A percentile compares a stretch with the other conserved stretches of the same genome.
phyloP scores from a whole-genome alignment of 1,140 invertebrate species.

The Drosophila santomea region DNA sequence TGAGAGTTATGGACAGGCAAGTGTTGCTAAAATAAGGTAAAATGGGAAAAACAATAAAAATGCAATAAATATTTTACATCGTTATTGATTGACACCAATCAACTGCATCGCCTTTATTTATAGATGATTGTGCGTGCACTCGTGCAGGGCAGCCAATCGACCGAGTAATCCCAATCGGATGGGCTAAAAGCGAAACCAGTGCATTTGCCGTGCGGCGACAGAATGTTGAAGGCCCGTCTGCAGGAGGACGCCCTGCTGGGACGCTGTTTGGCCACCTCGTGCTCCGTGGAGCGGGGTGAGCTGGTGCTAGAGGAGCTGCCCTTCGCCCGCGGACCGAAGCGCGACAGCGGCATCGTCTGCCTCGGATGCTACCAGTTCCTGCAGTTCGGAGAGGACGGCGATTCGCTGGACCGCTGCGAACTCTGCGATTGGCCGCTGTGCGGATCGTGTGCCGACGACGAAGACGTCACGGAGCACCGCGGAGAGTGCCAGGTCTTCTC shows the following conservation, averaged over 20 bases:
- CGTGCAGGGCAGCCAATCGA: constrained; percentile 1
- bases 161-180: background rate
- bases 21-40: no score
- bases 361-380: constrained; percentile 89
- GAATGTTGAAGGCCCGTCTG: constrained; percentile 75
- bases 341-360: constrained; percentile 88
- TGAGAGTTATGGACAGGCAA: no score
- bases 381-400: constrained; percentile 85
- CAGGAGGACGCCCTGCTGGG: constrained; percentile 86
- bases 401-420: constrained; percentile 86
- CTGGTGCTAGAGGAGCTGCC: constrained; percentile 90
- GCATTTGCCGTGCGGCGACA: constrained; percentile 24
- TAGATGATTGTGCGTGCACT: constrained; percentile 3
- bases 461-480: constrained; percentile 85
- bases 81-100: background rate
- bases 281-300: constrained; percentile 89
- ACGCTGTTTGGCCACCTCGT: constrained; percentile 88
- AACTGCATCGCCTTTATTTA: constrained; percentile 12
- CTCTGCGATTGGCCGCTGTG: constrained; percentile 93
- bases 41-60: no score
- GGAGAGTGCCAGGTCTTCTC: constrained; percentile 88
- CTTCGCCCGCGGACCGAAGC: constrained; percentile 91
- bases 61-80: no score
- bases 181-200: constrained; percentile 1
- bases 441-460: constrained; percentile 87